A percentile compares a stretch with the other conserved stretches of the same genome.
Conservation (phyloP, 2,113 vertebrate species). For the Tapirus terrestris region DNA sequence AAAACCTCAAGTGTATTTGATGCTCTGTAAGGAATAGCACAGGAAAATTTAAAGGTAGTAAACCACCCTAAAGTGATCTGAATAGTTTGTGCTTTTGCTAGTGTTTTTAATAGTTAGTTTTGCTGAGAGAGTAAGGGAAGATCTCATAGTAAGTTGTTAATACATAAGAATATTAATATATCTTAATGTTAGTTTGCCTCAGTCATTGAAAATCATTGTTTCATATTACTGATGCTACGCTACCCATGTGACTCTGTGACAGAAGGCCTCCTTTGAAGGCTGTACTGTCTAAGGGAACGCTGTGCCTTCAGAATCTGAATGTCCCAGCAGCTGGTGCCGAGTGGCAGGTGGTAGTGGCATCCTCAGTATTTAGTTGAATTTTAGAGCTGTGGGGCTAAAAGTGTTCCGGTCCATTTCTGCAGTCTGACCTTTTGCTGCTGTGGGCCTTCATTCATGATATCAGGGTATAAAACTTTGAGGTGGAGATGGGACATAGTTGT, state of each 20-base stretch:
- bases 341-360: no score
- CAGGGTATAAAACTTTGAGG: not conserved
- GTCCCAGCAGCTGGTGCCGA: not conserved
- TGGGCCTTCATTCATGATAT: not conserved
- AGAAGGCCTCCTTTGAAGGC: not conserved
- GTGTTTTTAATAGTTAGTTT: not conserved
- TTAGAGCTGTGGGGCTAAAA: not conserved
- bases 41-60: not conserved
- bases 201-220: not conserved
- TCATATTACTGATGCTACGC: not conserved
- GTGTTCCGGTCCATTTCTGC: not conserved
- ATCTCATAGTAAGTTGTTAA: not conserved
- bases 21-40: not conserved
- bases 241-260: not conserved
- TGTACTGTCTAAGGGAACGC: fast-evolving
- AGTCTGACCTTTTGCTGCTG: not conserved
- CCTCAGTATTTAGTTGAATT: not conserved
- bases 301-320: not conserved
- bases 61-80: not conserved
- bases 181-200: not conserved
- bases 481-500: not conserved
- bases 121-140: not conserved
- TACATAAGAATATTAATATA: not conserved
- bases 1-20: not conserved
- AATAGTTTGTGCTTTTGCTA: not conserved